Evolutionary conservation across 1,140 invertebrate genomes (phyloP), one percentile per base, ranked within the genome.

Genomic region (Cheumatopsyche charites): DNA sequence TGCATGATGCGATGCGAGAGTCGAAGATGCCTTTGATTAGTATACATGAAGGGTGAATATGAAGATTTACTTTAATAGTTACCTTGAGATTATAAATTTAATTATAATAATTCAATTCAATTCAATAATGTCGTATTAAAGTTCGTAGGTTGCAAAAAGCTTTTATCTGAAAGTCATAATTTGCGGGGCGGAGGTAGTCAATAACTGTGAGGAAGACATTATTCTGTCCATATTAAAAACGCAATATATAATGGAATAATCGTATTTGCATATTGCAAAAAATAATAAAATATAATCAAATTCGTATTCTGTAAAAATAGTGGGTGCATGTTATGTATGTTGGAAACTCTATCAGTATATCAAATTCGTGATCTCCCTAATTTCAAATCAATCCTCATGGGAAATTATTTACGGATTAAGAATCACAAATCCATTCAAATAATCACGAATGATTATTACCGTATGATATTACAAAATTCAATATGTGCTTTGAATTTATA

Each of bases 281-380:
- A n/a, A n/a, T n/a, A n/a, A n/a, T 42, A 7, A 13, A 42, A 42
- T 45, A 45, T 15, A 45, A 45, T 45, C 17, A n/a, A 45, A 12
- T 45, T n/a, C 43, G 11, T 15, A n/a, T 45, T 45, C 5, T 17
- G 5, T 9, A 17, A 17, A 17, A 52, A 17, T 52, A 17, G 19
- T 17, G 15, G 9, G 9, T 47, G 6, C 9, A 36, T 9, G 19
- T 52, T 45, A 45, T 12, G 43, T 45, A 7, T 45, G 43, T 45
- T 45, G 11, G 5, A 47, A 17, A 52, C 15, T 17, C 47, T 1
- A 15, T 15, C 7, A 15, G n/a, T 7, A 19, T 52, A 52, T 52
- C 47, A 52, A 52, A 52, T 52, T 52, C 47, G 15, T 52, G 19
- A 52, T 15, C 47, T 52, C 47, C 47, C 47, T 52, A 52, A 52